Evolutionary conservation across 2,113 vertebrate genomes (phyloP).

Genomic region (Saimiri boliviensis): DNA sequence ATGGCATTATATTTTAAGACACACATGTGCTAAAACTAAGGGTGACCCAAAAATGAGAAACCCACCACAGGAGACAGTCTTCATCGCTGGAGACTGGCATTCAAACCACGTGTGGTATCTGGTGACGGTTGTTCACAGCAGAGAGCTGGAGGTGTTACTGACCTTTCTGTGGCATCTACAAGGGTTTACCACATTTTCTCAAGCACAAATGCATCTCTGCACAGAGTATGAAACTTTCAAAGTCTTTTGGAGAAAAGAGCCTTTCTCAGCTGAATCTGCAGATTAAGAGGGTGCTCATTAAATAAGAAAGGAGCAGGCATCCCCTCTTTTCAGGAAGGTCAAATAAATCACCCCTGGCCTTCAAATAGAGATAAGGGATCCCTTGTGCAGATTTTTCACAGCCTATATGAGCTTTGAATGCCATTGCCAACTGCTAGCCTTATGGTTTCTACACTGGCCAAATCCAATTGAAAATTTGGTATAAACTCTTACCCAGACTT

Average conservation of each 20-base stretch:
- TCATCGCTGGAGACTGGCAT: not conserved
- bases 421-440: not conserved
- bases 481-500: not conserved
- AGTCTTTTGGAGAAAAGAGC: not conserved
- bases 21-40: constrained; percentile 16
- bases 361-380: not conserved
- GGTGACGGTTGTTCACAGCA: not conserved
- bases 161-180: not conserved
- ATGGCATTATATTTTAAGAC: constrained; percentile 24
- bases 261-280: not conserved
- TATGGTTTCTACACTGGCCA: not conserved
- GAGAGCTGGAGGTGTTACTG: not conserved
- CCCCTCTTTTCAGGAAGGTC: not conserved
- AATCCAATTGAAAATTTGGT: not conserved
- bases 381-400: not conserved
- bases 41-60: not conserved
- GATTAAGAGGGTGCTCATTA: not conserved
- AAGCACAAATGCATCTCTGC: not conserved
- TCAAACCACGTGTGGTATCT: not conserved
- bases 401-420: not conserved
- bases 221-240: not conserved
- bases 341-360: not conserved
- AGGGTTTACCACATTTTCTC: not conserved
- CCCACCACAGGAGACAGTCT: not conserved
- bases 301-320: not conserved